phyloP scores from a whole-genome alignment of 2,888 invertebrate species.

The Sthenelais limicola region DNA sequence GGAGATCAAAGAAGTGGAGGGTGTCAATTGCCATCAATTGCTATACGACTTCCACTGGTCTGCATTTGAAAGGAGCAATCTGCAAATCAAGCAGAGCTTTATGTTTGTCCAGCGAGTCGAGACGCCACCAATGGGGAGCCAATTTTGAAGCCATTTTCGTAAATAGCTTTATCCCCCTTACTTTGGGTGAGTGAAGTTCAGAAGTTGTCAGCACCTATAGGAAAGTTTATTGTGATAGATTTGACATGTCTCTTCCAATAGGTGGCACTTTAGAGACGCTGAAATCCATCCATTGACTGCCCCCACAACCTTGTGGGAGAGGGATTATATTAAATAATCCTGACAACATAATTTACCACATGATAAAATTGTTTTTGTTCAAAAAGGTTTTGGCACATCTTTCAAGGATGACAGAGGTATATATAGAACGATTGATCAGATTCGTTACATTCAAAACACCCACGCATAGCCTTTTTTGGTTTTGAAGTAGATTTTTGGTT shows the following conservation, averaged over 20 bases:
- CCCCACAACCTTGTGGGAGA: too few species aligned
- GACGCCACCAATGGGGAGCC: neutral
- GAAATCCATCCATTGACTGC: too few species aligned
- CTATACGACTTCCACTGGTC: constrained; percentile 16
- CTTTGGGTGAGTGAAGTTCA: neutral
- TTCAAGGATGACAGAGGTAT: too few species aligned
- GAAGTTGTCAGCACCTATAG: neutral
- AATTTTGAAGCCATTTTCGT: constrained; percentile 27
- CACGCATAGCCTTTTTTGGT: too few species aligned
- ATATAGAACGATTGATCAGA: too few species aligned
- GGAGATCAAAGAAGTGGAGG: neutral
- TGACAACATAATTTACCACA: too few species aligned
- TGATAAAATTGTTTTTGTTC: too few species aligned
- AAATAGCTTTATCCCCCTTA: constrained; percentile 5
- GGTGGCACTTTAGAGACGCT: too few species aligned
- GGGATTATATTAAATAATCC: too few species aligned
- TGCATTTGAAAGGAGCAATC: constrained; percentile 16
- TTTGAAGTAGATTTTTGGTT: too few species aligned
- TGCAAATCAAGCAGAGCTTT: constrained; percentile 20
- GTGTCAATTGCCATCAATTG: constrained; percentile 35
- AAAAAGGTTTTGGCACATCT: too few species aligned
- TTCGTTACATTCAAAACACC: too few species aligned
- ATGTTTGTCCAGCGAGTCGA: constrained; percentile 10
- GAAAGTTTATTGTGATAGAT: neutral
- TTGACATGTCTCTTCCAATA: constrained; percentile 12